Evolutionary conservation across 2,888 invertebrate genomes (phyloP), one percentile per base, ranked within the genome.

Genomic region (Cheilosia scutellata): DNA sequence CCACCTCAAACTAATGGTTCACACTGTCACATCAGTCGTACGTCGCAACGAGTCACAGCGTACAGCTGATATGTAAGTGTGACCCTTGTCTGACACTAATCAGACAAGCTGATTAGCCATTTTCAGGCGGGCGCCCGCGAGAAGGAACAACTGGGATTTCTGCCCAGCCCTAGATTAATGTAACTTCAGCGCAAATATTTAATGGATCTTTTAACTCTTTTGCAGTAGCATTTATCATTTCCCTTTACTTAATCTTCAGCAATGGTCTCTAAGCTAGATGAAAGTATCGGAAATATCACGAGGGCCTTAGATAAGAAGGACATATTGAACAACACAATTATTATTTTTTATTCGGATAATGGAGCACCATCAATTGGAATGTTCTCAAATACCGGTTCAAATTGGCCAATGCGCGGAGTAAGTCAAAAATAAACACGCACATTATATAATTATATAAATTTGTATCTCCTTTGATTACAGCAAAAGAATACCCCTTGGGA

Each of bases 341-440:
- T 98, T 68, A 92, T 97, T 0, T 98, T 98, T 90, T 94, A 96
- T 88, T 96, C 97, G 11, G 98, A 98, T 91, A 98, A 98, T 90
- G 97, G 98, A 0, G 97, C 95, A 0, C 96, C 96, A 62, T 95
- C 96, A 0, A 93, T 94, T 74, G 97, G 97, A 0, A 89, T 94
- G 62, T 95, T 95, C 89, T 90, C 93, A 63, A 98, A 97, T 92
- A 94, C 94, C 62, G 96, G 95, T 9, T 96, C 96, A 20, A 96
- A 96, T 92, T 96, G 94, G 93, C 97, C 97, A n/a, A 91, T 97
- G 11, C 93, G 96, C 91, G 97, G 97, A 20, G 96, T 95, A 93
- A 93, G 92, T 90, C 11, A 49, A 29, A 1, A 37, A 0, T 40
- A 3, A 20, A 4, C 0, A 31, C 16, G 20, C 5, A 4, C 5